Evolutionary conservation across 2,113 vertebrate genomes (phyloP).

Genomic region (Peucedramus taeniatus): DNA sequence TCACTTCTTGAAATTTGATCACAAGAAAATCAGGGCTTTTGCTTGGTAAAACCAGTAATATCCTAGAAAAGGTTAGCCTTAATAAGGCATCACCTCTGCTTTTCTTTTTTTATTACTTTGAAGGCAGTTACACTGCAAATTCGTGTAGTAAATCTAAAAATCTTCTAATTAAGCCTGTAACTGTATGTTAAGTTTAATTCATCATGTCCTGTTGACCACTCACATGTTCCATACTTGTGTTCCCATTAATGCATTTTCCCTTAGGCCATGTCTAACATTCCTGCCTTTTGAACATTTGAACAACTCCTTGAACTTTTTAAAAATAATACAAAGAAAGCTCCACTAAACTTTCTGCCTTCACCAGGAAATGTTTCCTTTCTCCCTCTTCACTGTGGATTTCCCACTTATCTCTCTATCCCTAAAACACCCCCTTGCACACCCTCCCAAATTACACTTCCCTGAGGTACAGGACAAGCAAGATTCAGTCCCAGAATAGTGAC

Average conservation of each 20-base stretch:
- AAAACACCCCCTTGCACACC: not conserved
- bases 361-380: not conserved
- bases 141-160: not conserved
- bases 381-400: not conserved
- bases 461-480: not conserved
- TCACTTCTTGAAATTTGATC: not conserved
- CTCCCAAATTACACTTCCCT: not conserved
- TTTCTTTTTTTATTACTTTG: not conserved
- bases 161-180: not conserved
- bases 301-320: not conserved
- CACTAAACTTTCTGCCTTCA: not conserved
- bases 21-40: not conserved
- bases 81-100: not conserved
- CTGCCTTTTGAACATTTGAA: not conserved
- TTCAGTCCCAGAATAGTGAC: not conserved
- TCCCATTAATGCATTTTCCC: not conserved
- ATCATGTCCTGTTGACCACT: not conserved
- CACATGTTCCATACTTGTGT: not conserved
- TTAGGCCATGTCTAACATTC: not conserved
- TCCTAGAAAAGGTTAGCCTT: not conserved
- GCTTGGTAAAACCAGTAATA: not conserved
- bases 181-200: not conserved
- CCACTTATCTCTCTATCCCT: not conserved
- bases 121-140: not conserved
- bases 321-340: not conserved